Evolutionary conservation across 1,140 invertebrate genomes (phyloP).

Genomic region (Latrodectus geometricus): DNA sequence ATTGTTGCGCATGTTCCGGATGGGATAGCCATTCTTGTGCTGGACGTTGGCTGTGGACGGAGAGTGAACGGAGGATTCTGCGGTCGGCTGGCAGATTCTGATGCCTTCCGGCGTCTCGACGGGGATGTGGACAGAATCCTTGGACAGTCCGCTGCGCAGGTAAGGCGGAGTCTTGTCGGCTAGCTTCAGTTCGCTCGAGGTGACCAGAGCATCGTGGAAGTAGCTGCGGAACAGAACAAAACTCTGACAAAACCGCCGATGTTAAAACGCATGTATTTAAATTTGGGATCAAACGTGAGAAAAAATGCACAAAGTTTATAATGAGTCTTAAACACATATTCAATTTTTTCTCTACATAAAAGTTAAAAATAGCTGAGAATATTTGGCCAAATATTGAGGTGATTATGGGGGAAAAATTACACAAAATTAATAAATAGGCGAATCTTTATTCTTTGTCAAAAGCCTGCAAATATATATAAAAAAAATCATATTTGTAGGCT

Average conservation of each 20-base stretch:
- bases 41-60: background rate
- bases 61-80: background rate
- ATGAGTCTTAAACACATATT: background rate
- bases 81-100: background rate
- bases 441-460: too few species aligned
- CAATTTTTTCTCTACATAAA: background rate
- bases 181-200: conserved; percentile 43
- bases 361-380: background rate
- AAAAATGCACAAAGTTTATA: too few species aligned
- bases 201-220: conserved; percentile 64
- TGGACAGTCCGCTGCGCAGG: background rate
- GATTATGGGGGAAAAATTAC: too few species aligned
- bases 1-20: background rate
- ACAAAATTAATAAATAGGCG: too few species aligned
- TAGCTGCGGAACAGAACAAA: conserved; percentile 55
- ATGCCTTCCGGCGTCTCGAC: background rate
- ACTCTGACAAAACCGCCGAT: background rate
- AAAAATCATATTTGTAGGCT: too few species aligned
- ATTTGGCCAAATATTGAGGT: too few species aligned
- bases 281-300: background rate
- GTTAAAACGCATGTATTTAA: too few species aligned
- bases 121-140: background rate
- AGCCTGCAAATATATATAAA: too few species aligned
- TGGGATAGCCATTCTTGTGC: background rate
- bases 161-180: background rate